Evolutionary conservation across 1,140 invertebrate species (phyloP), one percentile per base, ranked within the genome.

Genomic region (Drosophila bocki): DNA sequence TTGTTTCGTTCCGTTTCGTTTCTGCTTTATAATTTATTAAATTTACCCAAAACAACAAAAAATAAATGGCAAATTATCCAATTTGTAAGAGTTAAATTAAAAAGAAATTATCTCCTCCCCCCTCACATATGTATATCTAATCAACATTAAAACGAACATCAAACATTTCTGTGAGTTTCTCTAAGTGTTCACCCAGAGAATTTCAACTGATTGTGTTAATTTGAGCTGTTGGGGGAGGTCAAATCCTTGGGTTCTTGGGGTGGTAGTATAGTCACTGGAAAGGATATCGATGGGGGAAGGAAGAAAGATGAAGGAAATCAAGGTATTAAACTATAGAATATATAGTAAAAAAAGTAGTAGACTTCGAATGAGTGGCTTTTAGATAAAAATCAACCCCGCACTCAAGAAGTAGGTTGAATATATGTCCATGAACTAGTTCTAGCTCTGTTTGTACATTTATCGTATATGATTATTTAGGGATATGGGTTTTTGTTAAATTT

Each of bases 41-140:
- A 22, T 22, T 47, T 47, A 47, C 1, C 29, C 33, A 22, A 15
- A 35, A 69, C 37, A 69, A 35, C 11, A 53, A 53, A 53, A 68
- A 69, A 45, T 37, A 69, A 68, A 47, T 72, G 65, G 69, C 51
- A 72, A 72, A 72, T 72, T 51, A 59, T 70, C 0, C 41, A 71
- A 69, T 17, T 44, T 50, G 29, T 61, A 60, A 33, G 3, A 29
- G 13, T 33, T 48, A 60, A 35, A 50, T 37, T 29, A 7, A 54
- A 26, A 41, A 17, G 35, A 65, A 54, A 67, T 53, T 50, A 50
- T 41, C 17, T 29, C 9, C 22, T 32, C 12, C 1, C 2, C 8
- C 5, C 3, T 32, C 17, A 56, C 63, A 56, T 71, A 7, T n/a
- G n/a, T n/a, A n/a, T 33, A 35, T 35, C 48, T 19, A 42, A 69